phyloP scores from a whole-genome alignment of 2,888 invertebrate species.

The Leucoma salicis region DNA sequence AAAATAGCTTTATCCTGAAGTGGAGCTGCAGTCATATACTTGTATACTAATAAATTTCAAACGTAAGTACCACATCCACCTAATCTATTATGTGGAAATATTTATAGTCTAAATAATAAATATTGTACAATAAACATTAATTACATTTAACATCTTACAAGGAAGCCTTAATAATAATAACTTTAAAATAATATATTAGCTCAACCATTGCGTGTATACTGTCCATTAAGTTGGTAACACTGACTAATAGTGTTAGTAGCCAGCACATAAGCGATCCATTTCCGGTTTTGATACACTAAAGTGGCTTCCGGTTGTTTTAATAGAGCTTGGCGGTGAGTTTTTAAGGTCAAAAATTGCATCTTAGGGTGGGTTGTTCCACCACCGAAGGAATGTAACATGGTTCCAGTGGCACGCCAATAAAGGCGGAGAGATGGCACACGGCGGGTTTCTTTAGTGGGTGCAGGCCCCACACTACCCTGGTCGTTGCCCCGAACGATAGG shows the following conservation, averaged over 20 bases:
- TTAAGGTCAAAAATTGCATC: neutral
- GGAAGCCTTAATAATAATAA: neutral
- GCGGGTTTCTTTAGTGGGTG: no score
- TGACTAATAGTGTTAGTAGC: slow-evolving; percentile 62
- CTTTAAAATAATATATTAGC: slow-evolving; percentile 7
- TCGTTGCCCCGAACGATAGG: no score
- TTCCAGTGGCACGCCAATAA: no score
- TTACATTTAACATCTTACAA: slow-evolving; percentile 4
- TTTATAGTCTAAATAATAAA: neutral
- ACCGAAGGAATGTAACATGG: no score
- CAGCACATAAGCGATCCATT: slow-evolving; percentile 41
- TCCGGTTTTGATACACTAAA: slow-evolving; percentile 44
- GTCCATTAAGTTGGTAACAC: slow-evolving; percentile 53
- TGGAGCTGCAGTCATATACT: no score
- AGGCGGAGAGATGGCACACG: no score
- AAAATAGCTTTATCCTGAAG: no score
- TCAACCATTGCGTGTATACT: slow-evolving; percentile 25
- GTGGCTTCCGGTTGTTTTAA: slow-evolving; percentile 42
- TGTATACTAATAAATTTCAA: no score
- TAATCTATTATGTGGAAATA: neutral
- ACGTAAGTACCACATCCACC: no score
- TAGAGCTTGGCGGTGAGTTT: slow-evolving; percentile 2
- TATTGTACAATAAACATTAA: neutral
- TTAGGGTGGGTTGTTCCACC: neutral
- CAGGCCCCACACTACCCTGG: no score